Conservation (phyloP, 2,797 vertebrate species). For the Cyclopterus lumpus region DNA sequence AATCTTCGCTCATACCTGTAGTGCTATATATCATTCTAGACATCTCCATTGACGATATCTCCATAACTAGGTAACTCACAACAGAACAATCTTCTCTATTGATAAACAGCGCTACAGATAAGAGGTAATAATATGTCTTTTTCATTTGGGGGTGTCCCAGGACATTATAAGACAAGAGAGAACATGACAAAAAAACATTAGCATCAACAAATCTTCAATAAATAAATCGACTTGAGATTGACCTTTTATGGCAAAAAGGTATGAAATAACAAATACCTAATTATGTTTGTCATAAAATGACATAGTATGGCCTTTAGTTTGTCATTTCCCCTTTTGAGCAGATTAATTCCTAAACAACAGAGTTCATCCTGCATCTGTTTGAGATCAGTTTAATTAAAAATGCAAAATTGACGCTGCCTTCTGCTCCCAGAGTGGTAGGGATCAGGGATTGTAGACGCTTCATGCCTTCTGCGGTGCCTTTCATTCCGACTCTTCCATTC, state of each 20-base stretch:
- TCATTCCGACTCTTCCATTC: conserved; percentile 13
- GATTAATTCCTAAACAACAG: conserved; percentile 21
- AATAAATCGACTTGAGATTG: neutral
- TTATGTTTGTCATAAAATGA: no score
- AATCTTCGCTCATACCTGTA: no score
- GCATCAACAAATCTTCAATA: neutral
- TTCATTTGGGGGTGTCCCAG: neutral
- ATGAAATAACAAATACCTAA: neutral
- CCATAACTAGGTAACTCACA: neutral
- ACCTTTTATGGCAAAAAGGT: neutral
- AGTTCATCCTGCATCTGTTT: conserved; percentile 35
- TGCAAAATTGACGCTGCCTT: conserved; percentile 26
- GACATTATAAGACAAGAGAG: neutral
- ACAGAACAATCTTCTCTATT: neutral
- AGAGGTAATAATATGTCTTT: neutral
- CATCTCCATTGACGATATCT: neutral
- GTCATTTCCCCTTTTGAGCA: neutral
- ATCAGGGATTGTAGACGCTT: conserved; percentile 32
- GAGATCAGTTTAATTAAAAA: conserved; percentile 22
- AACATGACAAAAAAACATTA: neutral
- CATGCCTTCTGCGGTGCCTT: conserved; percentile 39
- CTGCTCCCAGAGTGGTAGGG: conserved; percentile 58
- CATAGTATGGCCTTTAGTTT: neutral
- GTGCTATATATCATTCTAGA: neutral
- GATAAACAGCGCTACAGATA: neutral